Percentiles rank a stretch among this genome's conserved stretches.
These are phyloP conservation scores for Muntiacus reevesi DNA, from an alignment of 2,113 vertebrate species.

Conservation along the genomic window DNA sequence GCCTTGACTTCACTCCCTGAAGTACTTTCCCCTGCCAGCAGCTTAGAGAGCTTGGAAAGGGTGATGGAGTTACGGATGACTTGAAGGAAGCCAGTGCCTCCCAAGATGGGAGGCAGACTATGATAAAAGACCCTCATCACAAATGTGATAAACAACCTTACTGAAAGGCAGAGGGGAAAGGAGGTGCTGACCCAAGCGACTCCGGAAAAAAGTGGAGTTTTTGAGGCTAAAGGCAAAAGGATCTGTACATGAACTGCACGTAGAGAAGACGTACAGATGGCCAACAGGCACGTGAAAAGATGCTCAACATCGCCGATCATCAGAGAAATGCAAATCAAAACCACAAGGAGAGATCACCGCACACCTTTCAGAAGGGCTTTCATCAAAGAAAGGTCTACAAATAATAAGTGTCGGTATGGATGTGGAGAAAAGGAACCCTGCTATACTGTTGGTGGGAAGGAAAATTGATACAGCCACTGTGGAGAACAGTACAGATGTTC, in stretches of 20 bases:
- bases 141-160: accelerated
- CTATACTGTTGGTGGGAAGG: neutral
- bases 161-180: neutral
- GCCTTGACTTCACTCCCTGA: neutral
- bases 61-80: accelerated
- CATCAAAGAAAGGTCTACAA: neutral
- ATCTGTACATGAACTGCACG: neutral
- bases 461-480: neutral
- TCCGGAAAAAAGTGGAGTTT: accelerated
- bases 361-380: neutral
- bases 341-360: neutral
- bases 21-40: neutral
- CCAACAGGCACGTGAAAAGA: too few relatives aligned
- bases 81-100: neutral
- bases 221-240: too few relatives aligned
- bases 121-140: too few relatives aligned
- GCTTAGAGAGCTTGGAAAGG: neutral
- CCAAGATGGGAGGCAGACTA: neutral
- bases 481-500: neutral
- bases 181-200: neutral
- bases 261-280: neutral
- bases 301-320: accelerated
- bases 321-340: neutral
- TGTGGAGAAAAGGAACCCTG: neutral
- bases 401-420: neutral